A percentile compares a stretch with the other conserved stretches of the same genome.
Conservation (phyloP, 2,113 vertebrate genomes). For the Hippocampus comes region DNA sequence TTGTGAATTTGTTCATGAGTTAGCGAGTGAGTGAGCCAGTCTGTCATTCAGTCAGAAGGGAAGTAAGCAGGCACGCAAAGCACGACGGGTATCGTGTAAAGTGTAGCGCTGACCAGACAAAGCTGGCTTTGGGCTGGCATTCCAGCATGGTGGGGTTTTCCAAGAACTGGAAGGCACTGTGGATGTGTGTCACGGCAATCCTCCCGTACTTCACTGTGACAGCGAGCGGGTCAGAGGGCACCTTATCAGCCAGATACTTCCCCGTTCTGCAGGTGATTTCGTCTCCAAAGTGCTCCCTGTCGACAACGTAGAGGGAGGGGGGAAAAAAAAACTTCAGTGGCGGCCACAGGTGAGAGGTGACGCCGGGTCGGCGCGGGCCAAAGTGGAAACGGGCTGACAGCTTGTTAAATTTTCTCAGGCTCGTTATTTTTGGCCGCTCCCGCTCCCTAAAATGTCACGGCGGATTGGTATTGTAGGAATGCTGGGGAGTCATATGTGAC, state of each 20-base stretch:
- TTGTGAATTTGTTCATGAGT: not conserved
- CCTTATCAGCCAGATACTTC: constrained; percentile 60
- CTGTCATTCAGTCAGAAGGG: not conserved
- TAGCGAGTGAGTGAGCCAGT: not conserved
- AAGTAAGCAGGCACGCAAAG: too few relatives aligned
- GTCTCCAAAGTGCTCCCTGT: constrained; percentile 77
- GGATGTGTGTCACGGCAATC: constrained; percentile 39
- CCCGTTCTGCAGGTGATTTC: constrained; percentile 81
- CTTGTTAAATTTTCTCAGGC: constrained; percentile 54
- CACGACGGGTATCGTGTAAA: too few relatives aligned
- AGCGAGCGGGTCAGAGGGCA: constrained; percentile 49
- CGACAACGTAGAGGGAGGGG: constrained; percentile 20
- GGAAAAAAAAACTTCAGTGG: constrained; percentile 30
- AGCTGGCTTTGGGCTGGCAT: constrained; percentile 81
- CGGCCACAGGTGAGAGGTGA: constrained; percentile 13
- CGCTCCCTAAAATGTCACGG: constrained; percentile 52
- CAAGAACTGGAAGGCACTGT: constrained; percentile 69
- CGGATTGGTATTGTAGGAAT: constrained; percentile 9
- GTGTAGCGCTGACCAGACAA: constrained; percentile 77
- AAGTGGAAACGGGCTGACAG: constrained; percentile 58
- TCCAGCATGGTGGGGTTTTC: constrained; percentile 80
- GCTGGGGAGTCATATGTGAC: constrained; percentile 23
- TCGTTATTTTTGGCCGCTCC: constrained; percentile 46
- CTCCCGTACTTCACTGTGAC: constrained; percentile 74
- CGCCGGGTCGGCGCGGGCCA: constrained; percentile 30